Conservation (phyloP, 1,140 invertebrate genomes). For the Brachionus koreanus region DNA sequence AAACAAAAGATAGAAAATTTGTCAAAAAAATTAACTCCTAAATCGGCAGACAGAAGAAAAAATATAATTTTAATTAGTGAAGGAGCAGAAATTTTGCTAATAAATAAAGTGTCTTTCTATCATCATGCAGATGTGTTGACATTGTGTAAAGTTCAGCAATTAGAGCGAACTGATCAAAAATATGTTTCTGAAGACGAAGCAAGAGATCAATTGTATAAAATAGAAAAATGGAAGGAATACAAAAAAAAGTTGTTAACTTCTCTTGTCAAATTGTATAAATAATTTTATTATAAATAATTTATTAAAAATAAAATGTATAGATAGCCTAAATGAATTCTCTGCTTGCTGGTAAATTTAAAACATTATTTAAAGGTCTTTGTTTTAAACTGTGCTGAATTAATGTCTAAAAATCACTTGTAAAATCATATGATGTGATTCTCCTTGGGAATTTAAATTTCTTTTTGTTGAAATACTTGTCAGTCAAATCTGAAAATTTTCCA, state of each 20-base stretch:
- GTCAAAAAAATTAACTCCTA: neutral
- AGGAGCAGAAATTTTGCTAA: neutral
- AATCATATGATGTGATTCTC: too few species aligned
- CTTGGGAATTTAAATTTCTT: too few species aligned
- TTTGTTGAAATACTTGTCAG: too few species aligned
- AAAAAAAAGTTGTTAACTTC: conserved; percentile 25
- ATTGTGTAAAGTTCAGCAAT: conserved; percentile 15
- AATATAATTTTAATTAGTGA: conserved; percentile 8
- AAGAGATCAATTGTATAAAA: conserved; percentile 8
- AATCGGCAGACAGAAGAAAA: neutral
- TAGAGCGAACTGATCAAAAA: neutral
- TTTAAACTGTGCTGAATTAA: too few species aligned
- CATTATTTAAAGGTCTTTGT: too few species aligned
- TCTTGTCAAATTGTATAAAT: neutral
- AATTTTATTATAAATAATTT: neutral
- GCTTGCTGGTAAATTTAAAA: too few species aligned
- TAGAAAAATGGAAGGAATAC: conserved; percentile 25
- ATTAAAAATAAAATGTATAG: too few species aligned
- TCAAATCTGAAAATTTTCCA: too few species aligned
- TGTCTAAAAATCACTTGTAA: too few species aligned
- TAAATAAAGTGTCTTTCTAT: conserved; percentile 12
- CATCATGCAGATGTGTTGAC: conserved; percentile 13
- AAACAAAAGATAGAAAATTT: conserved; percentile 1
- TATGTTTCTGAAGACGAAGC: conserved; percentile 23
- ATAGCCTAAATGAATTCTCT: too few species aligned